Conservation (phyloP, 2,113 vertebrate species). For the Tichodroma muraria region DNA sequence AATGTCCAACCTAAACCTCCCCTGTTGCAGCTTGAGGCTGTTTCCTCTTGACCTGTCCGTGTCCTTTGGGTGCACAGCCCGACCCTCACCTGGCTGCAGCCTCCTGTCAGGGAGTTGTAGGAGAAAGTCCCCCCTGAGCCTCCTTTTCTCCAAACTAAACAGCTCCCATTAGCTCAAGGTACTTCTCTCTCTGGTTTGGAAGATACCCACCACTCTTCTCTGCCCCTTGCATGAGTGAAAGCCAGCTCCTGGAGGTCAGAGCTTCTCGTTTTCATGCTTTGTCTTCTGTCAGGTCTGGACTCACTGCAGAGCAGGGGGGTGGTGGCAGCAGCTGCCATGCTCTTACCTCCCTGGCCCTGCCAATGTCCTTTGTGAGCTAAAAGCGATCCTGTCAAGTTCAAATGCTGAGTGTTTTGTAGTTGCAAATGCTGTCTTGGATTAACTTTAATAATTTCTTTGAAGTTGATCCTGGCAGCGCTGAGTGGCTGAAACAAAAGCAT, state of each 20-base stretch:
- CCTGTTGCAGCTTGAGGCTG: not conserved
- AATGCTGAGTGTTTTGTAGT: not conserved
- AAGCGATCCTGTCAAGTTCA: not conserved
- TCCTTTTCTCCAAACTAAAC: not conserved
- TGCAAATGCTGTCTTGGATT: constrained; percentile 30
- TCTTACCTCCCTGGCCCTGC: not conserved
- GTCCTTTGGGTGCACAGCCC: not conserved
- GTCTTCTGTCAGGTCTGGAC: not conserved
- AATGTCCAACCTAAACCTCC: not conserved
- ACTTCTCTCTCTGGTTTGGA: not conserved
- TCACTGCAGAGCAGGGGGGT: not conserved
- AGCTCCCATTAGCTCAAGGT: not conserved
- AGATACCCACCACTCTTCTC: not conserved
- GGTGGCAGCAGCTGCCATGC: not conserved
- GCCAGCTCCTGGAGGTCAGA: not conserved
- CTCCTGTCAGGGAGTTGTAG: not conserved
- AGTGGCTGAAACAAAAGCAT: constrained; percentile 9
- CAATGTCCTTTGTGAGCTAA: not conserved
- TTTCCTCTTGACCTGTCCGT: not conserved
- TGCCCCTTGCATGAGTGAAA: not conserved
- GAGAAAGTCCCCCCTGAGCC: not conserved
- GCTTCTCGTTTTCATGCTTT: not conserved
- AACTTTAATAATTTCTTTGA: constrained; percentile 37
- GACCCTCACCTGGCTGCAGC: not conserved
- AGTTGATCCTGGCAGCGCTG: not conserved